phyloP scores from a whole-genome alignment of 2,797 vertebrate genomes.

The Allobates femoralis region DNA sequence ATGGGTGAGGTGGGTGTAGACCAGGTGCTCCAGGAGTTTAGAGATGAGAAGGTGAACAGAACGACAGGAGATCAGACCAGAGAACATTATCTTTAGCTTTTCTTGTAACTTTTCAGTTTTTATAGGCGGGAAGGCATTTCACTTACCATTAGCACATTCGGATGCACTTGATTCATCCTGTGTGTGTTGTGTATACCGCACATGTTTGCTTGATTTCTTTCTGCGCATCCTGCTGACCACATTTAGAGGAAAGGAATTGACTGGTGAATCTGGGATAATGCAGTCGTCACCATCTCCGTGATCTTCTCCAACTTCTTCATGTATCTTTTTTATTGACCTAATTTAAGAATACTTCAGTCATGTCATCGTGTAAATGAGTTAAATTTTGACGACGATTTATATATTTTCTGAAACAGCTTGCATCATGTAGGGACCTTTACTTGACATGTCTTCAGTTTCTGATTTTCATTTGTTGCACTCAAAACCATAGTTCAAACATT shows the following conservation, averaged over 20 bases:
- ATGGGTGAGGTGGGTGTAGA: too few relatives aligned
- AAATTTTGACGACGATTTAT: not conserved
- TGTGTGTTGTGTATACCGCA: slow-evolving; percentile 83
- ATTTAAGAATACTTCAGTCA: not conserved
- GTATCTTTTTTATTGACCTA: slow-evolving; percentile 66
- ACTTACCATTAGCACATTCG: slow-evolving; percentile 70
- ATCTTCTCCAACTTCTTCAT: slow-evolving; percentile 60
- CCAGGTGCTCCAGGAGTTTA: too few relatives aligned
- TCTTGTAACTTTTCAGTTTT: too few relatives aligned
- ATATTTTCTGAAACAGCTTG: not conserved
- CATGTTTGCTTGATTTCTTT: slow-evolving; percentile 75
- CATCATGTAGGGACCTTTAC: too few relatives aligned
- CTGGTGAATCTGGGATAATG: slow-evolving; percentile 90
- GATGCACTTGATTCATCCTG: slow-evolving; percentile 66
- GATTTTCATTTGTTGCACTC: not conserved
- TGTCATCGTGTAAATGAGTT: not conserved
- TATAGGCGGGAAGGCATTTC: not conserved
- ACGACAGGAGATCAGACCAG: too few relatives aligned
- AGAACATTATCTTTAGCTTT: too few relatives aligned
- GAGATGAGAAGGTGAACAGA: too few relatives aligned
- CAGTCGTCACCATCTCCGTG: slow-evolving; percentile 80
- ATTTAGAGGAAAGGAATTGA: slow-evolving; percentile 79
- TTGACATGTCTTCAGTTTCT: rapidly evolving
- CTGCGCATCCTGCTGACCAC: slow-evolving; percentile 83
- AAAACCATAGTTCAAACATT: not conserved